Percentiles rank a stretch among this genome's conserved stretches.
Evolutionary conservation across 1,140 invertebrate species (phyloP).

Genomic region (Dendroctonus ponderosae): DNA sequence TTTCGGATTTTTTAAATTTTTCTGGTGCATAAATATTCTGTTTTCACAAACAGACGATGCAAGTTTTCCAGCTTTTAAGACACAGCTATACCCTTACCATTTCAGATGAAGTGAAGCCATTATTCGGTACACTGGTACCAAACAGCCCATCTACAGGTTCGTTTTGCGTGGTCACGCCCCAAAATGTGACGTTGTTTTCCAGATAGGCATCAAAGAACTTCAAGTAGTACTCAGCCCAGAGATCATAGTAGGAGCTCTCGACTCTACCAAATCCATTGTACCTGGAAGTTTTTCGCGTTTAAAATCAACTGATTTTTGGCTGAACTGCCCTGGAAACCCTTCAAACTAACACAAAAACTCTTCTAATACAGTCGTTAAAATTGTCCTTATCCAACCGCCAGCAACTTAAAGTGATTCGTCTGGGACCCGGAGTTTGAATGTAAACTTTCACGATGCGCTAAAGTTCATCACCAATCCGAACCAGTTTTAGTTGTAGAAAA

Average conservation of each 20-base stretch:
- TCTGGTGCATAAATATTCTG: too few relatives aligned
- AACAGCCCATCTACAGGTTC: constrained; percentile 50
- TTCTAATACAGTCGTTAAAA: not conserved
- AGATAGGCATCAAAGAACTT: constrained; percentile 51
- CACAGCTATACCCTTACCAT: constrained; percentile 47
- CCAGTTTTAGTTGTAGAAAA: too few relatives aligned
- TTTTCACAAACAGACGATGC: too few relatives aligned
- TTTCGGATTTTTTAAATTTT: too few relatives aligned
- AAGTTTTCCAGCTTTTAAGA: not conserved
- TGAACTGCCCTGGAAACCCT: not conserved
- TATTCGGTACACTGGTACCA: constrained; percentile 50
- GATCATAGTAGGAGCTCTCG: constrained; percentile 46
- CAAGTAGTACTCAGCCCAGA: constrained; percentile 43
- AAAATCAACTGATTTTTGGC: not conserved
- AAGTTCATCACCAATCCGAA: too few relatives aligned
- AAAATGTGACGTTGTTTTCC: constrained; percentile 45
- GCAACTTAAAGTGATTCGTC: not conserved
- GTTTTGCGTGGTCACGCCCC: constrained; percentile 51
- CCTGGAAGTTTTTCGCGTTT: not conserved
- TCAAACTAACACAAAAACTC: too few relatives aligned
- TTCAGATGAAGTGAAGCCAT: constrained; percentile 8
- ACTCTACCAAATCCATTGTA: constrained; percentile 1
- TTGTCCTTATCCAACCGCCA: not conserved
- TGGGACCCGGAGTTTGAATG: too few relatives aligned
- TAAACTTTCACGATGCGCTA: too few relatives aligned